Base-by-base conservation (phyloP, 1,140 invertebrate genomes). In the Lepeophtheirus salmonis region DNA sequence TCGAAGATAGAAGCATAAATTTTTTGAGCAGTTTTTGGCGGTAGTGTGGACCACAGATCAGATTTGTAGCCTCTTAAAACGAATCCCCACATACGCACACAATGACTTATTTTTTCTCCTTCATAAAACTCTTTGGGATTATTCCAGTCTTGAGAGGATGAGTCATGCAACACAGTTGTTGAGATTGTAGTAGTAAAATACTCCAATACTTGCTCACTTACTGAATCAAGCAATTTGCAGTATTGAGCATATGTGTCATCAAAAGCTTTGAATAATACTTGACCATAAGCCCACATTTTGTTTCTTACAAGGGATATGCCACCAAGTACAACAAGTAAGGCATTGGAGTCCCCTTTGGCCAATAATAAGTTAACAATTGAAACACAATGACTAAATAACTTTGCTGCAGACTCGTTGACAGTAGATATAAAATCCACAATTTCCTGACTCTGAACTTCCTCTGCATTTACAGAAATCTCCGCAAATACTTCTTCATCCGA, bases 401-500 rank as follows among this genome's bases (percentile, higher is more conserved):
- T 57, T 14, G 55, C 13, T 14, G 26, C 26, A 3, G 55, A 57
- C 26, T 57, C 55, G 3, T n/a, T 24, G 23, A 57, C 26, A 13
- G 55, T 41, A 13, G 23, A 26, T n/a, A 23, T 17, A 24, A 57
- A 57, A 14, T 52, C 50, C n/a, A n/a, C n/a, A n/a, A n/a, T n/a
- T 21, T 52, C 50, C 16, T 16, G 50, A 18, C n/a, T 52, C 10
- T 52, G 4, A 18, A 12, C 16, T 16, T 16, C 50, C 20, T 22
- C 20, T 4, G 6, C 12, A 52, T 52, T 22, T 4, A 52, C 55
- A 16, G 55, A 23, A 3, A 57, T 24, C 4, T 24, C 25, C 14
- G 22, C 55, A 41, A 57, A 57, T 25, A 57, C 55, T 18, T 57
- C 55, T 24, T 57, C 55, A 21, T 57, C 55, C 12, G 55, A 57